Base-by-base conservation (phyloP, 2,888 invertebrate genomes). In the Leptodirus hochenwartii region DNA sequence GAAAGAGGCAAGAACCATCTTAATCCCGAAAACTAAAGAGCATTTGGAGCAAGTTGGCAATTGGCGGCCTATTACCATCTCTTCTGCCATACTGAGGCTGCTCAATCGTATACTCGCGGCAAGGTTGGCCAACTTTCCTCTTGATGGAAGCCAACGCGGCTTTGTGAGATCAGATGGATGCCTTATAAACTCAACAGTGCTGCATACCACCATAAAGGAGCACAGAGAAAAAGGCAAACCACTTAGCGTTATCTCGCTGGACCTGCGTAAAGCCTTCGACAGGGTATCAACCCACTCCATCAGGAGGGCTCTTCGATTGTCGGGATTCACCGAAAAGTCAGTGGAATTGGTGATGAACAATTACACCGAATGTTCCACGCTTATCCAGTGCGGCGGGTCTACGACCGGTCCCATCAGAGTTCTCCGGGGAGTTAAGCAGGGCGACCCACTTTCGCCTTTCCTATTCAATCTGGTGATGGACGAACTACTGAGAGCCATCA, bases 221-320 rank as follows among this genome's bases (percentile, higher is more conserved):
- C n/a, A n/a, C n/a, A n/a, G n/a, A n/a, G n/a, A n/a, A n/a, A n/a
- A n/a, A n/a, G 23, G 32, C 29, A 44, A 41, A n/a, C 39, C 47
- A 10, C 41, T 48, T 12, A 50, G 51, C 26, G 30, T 54, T 4
- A 47, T 45, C 2, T 44, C 50, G 10, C 40, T 57, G 2, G 54
- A 56, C 35, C 45, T 55, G 11, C 39, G 50, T 5, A 56, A 53
- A 38, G 56, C 54, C 2, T 57, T 53, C 37, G 55, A 56, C 35
- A 45, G 37, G 0, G 39, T 41, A 2, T 37, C 40, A 1, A 39
- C 40, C 17, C 5, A 31, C 4, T 35, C 39, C n/a, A 34, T 53
- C 9, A 4, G 23, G 9, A 37, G 41, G 3, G 43, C 47, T 4
- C 42, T 57, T 15, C 17, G 34, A 14, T 34, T 37, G 4, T 29